Percentiles rank a stretch among this genome's conserved stretches.
These are phyloP conservation scores for Stenodema calcarata DNA, from an alignment of 2,888 invertebrate genomes.

Conservation along the genomic window DNA sequence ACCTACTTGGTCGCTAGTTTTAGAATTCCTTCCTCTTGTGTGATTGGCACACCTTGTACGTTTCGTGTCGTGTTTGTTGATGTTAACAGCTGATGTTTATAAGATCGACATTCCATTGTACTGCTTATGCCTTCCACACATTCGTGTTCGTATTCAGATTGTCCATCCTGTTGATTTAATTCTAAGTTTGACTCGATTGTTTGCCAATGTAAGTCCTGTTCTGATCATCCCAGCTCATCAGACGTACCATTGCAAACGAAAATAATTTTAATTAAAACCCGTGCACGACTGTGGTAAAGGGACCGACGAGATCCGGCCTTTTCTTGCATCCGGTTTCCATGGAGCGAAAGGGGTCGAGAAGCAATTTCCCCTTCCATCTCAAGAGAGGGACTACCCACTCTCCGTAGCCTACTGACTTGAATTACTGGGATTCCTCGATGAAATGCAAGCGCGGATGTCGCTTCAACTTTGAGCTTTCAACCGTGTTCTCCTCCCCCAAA, in stretches of 20 bases:
- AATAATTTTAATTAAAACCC: constrained; percentile 31
- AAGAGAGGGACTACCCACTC: background rate
- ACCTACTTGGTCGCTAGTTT: no score
- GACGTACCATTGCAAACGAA: background rate
- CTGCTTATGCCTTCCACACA: no score
- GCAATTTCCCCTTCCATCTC: constrained; percentile 8
- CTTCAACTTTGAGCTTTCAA: background rate
- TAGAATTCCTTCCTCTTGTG: no score
- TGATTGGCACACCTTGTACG: no score
- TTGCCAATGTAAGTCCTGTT: background rate
- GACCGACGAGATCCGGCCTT: background rate
- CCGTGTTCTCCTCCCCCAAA: background rate
- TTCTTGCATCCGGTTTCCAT: background rate
- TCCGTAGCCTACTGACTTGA: background rate
- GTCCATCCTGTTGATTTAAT: background rate
- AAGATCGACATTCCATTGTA: no score
- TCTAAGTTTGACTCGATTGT: background rate
- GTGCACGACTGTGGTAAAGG: background rate
- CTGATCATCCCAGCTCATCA: background rate
- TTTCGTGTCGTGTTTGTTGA: no score
- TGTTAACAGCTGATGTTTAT: no score
- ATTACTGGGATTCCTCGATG: constrained; percentile 32
- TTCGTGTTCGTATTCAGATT: no score
- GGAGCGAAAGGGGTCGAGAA: background rate
- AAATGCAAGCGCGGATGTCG: constrained; percentile 11